Base-by-base conservation (phyloP, 1,140 invertebrate species). In the Bombus terrestris region DNA sequence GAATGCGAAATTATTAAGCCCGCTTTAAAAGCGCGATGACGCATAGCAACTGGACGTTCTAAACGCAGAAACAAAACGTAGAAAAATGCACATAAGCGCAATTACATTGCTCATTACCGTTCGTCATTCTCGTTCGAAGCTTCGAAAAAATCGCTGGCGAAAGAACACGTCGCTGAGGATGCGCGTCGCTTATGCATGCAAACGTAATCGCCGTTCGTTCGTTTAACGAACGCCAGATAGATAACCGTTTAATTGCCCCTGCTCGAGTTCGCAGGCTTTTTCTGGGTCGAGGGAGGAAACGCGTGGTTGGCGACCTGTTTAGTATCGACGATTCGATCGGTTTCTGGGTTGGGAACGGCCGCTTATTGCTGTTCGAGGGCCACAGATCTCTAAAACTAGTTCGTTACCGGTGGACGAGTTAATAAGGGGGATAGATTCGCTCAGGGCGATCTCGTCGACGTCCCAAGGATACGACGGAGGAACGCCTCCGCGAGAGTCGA, bases 291-390 rank as follows among this genome's bases (percentile, higher is more conserved):
- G 32, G 9, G 35, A 37, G 73, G 74, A 69, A 83, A 83, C 53
- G 6, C 25, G 39, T 18, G 62, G 35, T 39, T 18, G n/a, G 77
- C n/a, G 41, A 37, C 25, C 77, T 28, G 68, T 85, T 80, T 53
- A 64, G 62, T 80, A 80, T 85, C 72, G 83, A 85, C 71, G 68
- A 80, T 53, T 37, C 83, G 77, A 85, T 85, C 83, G 76, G 77
- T 80, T 47, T 25, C 39, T 41, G 32, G 28, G 9, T 39, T 28
- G 41, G 6, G n/a, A 9, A n/a, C 10, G 59, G 37, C 25, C 69
- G 12, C 69, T 71, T 39, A 71, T 71, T 71, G 43, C 12, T 12
- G 12, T 62, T 13, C 53, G 1, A 35, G 32, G 35, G 9, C 41
- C 8, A 37, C 9, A 12, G 57, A 85, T 80, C 83, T 37, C 25